Conservation (phyloP, 1,140 invertebrate genomes). For the Drosophila ercepeae region DNA sequence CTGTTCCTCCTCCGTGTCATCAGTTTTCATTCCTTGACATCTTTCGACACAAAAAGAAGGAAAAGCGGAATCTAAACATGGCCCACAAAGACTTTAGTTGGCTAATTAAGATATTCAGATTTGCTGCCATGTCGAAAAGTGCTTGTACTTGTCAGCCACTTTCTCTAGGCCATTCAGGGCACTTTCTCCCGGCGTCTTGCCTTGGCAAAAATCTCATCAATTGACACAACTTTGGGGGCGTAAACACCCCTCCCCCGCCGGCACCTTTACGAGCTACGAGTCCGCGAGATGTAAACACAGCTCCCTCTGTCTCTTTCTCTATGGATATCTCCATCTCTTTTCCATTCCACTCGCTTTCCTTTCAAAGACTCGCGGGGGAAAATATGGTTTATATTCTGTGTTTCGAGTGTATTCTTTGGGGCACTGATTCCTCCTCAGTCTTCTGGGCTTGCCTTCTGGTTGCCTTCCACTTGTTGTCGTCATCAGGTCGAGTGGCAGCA, state of each 20-base stretch:
- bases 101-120: neutral
- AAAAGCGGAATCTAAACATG: too few species aligned
- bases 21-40: neutral
- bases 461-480: conserved; percentile 40
- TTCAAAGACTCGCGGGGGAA: conserved; percentile 2
- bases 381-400: conserved; percentile 3
- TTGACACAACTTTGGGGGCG: conserved; percentile 12
- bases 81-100: neutral
- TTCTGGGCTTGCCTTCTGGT: neutral
- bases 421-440: conserved; percentile 45
- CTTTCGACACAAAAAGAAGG: too few species aligned
- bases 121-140: neutral
- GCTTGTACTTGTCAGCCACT: neutral
- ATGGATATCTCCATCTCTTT: neutral
- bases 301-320: too few species aligned
- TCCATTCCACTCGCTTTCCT: conserved; percentile 15
- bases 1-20: neutral
- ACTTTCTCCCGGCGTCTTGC: neutral
- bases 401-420: conserved; percentile 35
- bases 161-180: neutral
- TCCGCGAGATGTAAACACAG: conserved; percentile 23
- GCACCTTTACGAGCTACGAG: conserved; percentile 6
- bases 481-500: conserved; percentile 80
- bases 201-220: conserved; percentile 1
- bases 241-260: neutral